These are phyloP conservation scores for Mormyrus proboscirostris DNA, from an alignment of 2,797 vertebrate genomes.

Conservation along the genomic window DNA sequence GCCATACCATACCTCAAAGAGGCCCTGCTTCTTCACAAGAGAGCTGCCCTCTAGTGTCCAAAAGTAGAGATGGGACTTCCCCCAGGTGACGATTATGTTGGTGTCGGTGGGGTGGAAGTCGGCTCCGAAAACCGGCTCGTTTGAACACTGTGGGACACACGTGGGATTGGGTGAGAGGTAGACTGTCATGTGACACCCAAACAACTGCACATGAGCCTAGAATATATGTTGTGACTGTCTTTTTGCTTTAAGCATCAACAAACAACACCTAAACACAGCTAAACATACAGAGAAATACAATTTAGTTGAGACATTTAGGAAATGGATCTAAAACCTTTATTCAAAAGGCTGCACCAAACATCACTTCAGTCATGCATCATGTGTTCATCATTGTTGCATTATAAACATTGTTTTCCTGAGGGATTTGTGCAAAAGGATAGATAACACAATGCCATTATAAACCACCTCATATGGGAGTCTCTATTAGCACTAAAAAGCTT, in stretches of 20 bases:
- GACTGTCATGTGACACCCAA: background rate
- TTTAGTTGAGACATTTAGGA: background rate
- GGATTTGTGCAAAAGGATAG: background rate
- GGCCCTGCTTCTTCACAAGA: constrained; percentile 89
- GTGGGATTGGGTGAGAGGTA: background rate
- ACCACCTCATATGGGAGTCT: background rate
- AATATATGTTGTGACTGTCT: background rate
- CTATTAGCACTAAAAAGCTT: background rate
- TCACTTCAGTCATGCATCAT: background rate
- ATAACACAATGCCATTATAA: background rate
- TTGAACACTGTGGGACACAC: constrained; percentile 73
- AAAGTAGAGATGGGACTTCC: constrained; percentile 95
- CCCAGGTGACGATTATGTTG: constrained; percentile 88
- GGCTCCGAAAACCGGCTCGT: constrained; percentile 86
- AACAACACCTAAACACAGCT: background rate
- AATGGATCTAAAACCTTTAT: background rate
- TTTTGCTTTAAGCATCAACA: background rate
- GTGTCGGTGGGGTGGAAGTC: constrained; percentile 98
- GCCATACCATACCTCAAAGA: constrained; percentile 79
- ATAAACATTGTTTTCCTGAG: background rate
- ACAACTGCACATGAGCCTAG: background rate
- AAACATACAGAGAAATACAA: background rate
- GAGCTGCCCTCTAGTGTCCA: constrained; percentile 86
- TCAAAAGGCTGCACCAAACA: background rate
- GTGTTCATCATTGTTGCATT: background rate